Evolutionary conservation across 2,888 invertebrate species (phyloP), one percentile per base, ranked within the genome.

Genomic region (Cephus pygmeus): DNA sequence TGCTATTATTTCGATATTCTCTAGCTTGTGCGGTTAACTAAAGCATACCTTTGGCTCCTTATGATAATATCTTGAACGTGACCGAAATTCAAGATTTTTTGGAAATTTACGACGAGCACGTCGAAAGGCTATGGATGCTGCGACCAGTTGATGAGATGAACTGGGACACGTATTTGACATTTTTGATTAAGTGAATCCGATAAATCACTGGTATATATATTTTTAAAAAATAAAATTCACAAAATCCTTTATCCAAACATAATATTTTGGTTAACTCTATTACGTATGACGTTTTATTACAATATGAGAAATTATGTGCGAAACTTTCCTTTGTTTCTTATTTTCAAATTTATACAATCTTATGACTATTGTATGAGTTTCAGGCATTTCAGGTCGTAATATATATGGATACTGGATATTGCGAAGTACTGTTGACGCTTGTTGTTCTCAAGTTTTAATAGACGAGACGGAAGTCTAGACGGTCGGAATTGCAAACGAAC

Each of bases 91-190:
- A 75, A 86, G 86, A 80, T 90, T 87, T 79, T 86, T 89, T 0
- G 90, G 88, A 82, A 90, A 90, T 80, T 87, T 90, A 30, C 85
- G 82, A 15, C 90, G 86, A 15, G 90, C 90, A n/a, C 85, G 85
- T 77, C 86, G 87, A 77, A 90, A 90, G 34, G 90, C 90, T 30
- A 85, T 79, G 12, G 88, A 77, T 34, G 90, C 88, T 12, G 89
- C 90, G 2, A 84, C 87, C 56, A 88, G 83, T 81, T 88, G 88
- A 81, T 87, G 87, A 34, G 88, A 88, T 79, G 86, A 83, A 12
- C 86, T 86, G 1, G 86, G 87, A 78, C 81, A 85, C 76, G 83
- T 77, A 75, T 87, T 86, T 36, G 88, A 87, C 81, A 84, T 75
- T 30, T 4, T 35, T 4, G 4, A 40, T 23, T 40, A 23, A 23